Evolutionary conservation across 2,888 invertebrate species (phyloP).

Genomic region (Zaprionus lineosus): DNA sequence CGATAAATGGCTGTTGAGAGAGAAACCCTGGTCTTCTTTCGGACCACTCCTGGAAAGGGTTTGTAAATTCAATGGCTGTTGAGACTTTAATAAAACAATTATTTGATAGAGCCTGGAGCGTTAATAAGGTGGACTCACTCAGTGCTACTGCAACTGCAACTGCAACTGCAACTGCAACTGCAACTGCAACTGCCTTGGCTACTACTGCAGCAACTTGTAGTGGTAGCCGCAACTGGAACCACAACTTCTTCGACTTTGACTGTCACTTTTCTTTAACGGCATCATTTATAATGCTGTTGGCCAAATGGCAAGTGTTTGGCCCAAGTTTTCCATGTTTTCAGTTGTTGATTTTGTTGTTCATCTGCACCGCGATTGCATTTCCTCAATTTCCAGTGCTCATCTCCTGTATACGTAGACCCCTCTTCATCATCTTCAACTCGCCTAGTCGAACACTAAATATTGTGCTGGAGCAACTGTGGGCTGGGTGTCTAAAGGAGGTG

Average conservation of each 20-base stretch:
- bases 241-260: slow-evolving; percentile 34
- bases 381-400: slow-evolving; percentile 70
- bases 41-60: slow-evolving; percentile 38
- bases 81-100: neutral
- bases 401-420: slow-evolving; percentile 43
- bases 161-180: slow-evolving; percentile 18
- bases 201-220: too few species aligned
- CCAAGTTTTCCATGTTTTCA: slow-evolving; percentile 24
- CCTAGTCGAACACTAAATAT: neutral
- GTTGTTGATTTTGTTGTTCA: slow-evolving; percentile 47
- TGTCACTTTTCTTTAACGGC: slow-evolving; percentile 69
- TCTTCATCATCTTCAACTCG: slow-evolving; percentile 38
- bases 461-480: slow-evolving; percentile 10
- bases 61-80: neutral
- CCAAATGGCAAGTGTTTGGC: slow-evolving; percentile 56
- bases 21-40: slow-evolving; percentile 26
- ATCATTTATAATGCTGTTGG: slow-evolving; percentile 76
- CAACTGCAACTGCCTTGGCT: slow-evolving; percentile 26
- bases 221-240: slow-evolving; percentile 14
- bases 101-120: slow-evolving; percentile 34
- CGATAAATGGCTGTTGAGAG: slow-evolving; percentile 55
- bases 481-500: slow-evolving; percentile 35
- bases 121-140: slow-evolving; percentile 46
- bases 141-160: slow-evolving; percentile 14
- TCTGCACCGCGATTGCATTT: slow-evolving; percentile 44